Evolutionary conservation across 1,140 invertebrate genomes (phyloP).

Genomic region (Zophobas atratus): DNA sequence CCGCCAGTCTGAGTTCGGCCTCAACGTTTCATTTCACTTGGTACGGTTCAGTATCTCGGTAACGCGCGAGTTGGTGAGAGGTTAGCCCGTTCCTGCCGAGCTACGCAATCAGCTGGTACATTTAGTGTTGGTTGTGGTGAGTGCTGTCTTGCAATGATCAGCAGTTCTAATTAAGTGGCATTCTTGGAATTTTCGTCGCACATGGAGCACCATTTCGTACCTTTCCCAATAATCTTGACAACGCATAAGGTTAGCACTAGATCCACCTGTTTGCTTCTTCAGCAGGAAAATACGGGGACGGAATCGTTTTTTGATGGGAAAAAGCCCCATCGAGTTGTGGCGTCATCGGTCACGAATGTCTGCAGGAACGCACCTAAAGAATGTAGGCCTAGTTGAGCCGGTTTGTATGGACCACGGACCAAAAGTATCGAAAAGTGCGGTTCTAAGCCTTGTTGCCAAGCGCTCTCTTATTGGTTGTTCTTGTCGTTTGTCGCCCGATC

Average conservation of each 20-base stretch:
- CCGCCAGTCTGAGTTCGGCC: constrained; percentile 24
- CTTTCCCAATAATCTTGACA: background rate
- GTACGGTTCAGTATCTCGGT: constrained; percentile 20
- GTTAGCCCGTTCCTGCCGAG: constrained; percentile 20
- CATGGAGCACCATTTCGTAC: constrained; percentile 31
- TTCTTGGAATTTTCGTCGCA: constrained; percentile 20
- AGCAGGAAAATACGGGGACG: background rate
- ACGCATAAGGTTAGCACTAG: constrained; percentile 33
- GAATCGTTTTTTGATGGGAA: constrained; percentile 13
- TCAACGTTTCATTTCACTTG: constrained; percentile 16
- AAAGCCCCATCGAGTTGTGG: constrained; percentile 3
- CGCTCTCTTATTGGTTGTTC: constrained; percentile 49
- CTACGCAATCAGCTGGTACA: constrained; percentile 34
- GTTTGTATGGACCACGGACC: constrained; percentile 47
- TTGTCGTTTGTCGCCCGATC: constrained; percentile 44
- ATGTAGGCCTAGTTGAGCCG: constrained; percentile 45
- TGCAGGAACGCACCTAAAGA: constrained; percentile 33
- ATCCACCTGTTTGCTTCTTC: constrained; percentile 35
- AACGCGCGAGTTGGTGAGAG: constrained; percentile 16
- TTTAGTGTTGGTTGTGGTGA: constrained; percentile 15
- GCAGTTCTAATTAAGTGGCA: constrained; percentile 19
- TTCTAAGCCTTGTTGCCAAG: constrained; percentile 52
- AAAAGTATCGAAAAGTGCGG: constrained; percentile 53
- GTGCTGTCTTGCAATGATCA: constrained; percentile 32
- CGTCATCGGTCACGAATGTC: constrained; percentile 36